Conservation (phyloP, 2,113 vertebrate species). For the Oncorhynchus clarkii region DNA sequence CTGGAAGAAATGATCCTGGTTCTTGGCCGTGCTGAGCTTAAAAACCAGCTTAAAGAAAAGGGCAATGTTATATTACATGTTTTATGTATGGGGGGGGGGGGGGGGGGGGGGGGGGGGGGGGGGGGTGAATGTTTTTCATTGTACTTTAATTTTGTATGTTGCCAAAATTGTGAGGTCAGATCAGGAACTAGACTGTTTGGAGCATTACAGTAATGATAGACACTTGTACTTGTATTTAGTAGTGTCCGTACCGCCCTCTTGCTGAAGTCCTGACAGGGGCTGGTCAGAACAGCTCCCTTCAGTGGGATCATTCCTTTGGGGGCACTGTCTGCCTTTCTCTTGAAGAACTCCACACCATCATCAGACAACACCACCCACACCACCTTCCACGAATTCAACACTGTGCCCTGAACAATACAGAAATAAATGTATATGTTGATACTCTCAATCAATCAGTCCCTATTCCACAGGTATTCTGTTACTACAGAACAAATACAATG, state of each 20-base stretch:
- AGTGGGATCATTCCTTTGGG: conserved; percentile 96
- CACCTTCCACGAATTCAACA: conserved; percentile 91
- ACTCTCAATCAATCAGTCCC: background rate
- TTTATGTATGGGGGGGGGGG: too few species aligned
- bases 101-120: too few species aligned
- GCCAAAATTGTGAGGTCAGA: too few species aligned
- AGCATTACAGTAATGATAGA: background rate
- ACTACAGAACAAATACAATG: too few species aligned
- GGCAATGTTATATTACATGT: background rate
- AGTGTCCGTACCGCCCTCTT: conserved; percentile 83
- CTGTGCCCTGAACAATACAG: conserved; percentile 74
- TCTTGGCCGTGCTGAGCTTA: conserved; percentile 83
- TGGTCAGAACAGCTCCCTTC: conserved; percentile 81
- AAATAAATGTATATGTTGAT: background rate
- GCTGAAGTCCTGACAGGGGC: conserved; percentile 87
- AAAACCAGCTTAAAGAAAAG: conserved; percentile 83
- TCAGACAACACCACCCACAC: conserved; percentile 93
- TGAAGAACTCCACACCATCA: conserved; percentile 93
- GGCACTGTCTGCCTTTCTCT: conserved; percentile 86
- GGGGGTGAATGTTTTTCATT: too few species aligned
- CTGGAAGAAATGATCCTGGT: conserved; percentile 95
- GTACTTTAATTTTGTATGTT: too few species aligned
- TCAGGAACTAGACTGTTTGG: too few species aligned
- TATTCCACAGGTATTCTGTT: too few species aligned
- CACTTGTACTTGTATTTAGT: background rate